phyloP scores from a whole-genome alignment of 2,113 vertebrate species.

The Lophius piscatorius region DNA sequence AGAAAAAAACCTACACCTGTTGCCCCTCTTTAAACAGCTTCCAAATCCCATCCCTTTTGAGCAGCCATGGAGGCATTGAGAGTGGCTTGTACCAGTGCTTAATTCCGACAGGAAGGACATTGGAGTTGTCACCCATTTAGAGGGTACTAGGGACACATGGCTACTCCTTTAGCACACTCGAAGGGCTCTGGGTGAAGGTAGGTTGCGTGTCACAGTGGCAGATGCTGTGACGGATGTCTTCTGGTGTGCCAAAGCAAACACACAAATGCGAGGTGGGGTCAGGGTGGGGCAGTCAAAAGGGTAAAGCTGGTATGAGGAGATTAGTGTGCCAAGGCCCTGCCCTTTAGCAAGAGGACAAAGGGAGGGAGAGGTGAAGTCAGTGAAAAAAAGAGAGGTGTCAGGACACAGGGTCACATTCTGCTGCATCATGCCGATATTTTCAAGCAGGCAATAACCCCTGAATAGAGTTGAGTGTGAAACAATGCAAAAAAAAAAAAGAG shows the following conservation, averaged over 20 bases:
- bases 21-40: constrained; percentile 50
- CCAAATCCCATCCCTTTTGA: constrained; percentile 33
- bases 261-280: constrained; percentile 57
- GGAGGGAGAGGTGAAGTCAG: constrained; percentile 8
- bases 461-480: constrained; percentile 12
- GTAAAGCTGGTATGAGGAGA: constrained; percentile 52
- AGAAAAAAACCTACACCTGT: constrained; percentile 74
- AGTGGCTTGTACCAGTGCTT: constrained; percentile 43
- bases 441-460: constrained; percentile 12
- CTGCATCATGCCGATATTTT: constrained; percentile 47
- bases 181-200: constrained; percentile 56
- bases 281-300: constrained; percentile 59
- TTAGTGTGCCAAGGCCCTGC: constrained; percentile 58
- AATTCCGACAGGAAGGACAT: constrained; percentile 65
- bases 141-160: constrained; percentile 65
- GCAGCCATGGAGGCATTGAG: constrained; percentile 29
- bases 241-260: constrained; percentile 73
- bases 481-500: constrained; percentile 12
- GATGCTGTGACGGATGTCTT: constrained; percentile 76
- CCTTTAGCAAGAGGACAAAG: constrained; percentile 41
- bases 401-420: constrained; percentile 59
- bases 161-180: constrained; percentile 60
- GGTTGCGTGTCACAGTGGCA: constrained; percentile 62
- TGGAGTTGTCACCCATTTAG: constrained; percentile 77
- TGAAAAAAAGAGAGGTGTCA: constrained; percentile 51